Percentiles rank a stretch among this genome's conserved stretches.
These are phyloP conservation scores for Gibbula magus DNA, from an alignment of 2,888 invertebrate species.

Conservation along the genomic window DNA sequence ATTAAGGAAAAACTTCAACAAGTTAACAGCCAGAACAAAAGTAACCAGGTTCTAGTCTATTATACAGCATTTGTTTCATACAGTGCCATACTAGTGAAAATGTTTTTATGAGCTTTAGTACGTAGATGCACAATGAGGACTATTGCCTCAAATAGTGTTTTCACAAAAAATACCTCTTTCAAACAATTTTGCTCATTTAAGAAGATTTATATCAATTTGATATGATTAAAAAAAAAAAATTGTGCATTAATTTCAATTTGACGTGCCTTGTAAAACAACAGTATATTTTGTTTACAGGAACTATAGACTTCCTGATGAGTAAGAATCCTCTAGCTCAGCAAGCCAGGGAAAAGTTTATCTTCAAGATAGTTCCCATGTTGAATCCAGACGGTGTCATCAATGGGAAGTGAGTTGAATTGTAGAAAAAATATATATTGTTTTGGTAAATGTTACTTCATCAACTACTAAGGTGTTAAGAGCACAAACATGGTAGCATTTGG, in stretches of 20 bases:
- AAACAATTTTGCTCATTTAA: no score
- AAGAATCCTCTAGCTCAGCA: conserved; percentile 79
- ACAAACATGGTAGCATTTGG: background rate
- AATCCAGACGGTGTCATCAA: conserved; percentile 92
- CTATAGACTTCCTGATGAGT: conserved; percentile 82
- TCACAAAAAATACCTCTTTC: no score
- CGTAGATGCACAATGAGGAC: no score
- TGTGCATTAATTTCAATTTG: background rate
- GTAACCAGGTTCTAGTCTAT: no score
- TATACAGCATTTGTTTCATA: no score
- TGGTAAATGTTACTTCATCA: background rate
- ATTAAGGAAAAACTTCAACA: no score
- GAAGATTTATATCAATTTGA: background rate
- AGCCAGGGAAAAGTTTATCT: conserved; percentile 84
- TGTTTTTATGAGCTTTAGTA: no score
- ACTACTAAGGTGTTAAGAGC: no score
- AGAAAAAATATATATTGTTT: background rate
- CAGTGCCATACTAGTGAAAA: no score
- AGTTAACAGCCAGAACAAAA: no score
- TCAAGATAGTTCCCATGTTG: conserved; percentile 92
- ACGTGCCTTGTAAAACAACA: background rate
- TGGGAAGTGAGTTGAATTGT: conserved; percentile 82
- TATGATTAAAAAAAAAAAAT: background rate
- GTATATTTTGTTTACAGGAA: conserved; percentile 74
- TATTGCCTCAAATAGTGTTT: no score